Conservation (phyloP, 1,140 invertebrate genomes). For the Dendrolimus punctatus region DNA sequence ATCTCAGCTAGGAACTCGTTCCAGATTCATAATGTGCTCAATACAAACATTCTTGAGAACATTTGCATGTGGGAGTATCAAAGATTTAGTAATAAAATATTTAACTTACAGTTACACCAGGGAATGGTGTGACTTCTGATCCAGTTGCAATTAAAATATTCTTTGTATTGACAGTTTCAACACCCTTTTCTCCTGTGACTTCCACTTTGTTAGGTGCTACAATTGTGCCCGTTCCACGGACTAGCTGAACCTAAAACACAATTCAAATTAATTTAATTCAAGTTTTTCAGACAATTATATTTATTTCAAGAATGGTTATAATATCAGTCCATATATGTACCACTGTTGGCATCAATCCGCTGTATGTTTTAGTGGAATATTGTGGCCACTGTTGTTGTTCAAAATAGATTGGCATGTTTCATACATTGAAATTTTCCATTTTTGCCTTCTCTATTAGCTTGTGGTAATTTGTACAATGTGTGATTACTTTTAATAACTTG, state of each 20-base stretch:
- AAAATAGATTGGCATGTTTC: too few relatives aligned
- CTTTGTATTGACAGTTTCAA: slow-evolving; percentile 92
- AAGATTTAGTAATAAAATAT: background rate
- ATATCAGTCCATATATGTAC: background rate
- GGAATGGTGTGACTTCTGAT: slow-evolving; percentile 98
- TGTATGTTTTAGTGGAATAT: too few relatives aligned
- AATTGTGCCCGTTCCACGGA: slow-evolving; percentile 94
- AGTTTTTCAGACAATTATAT: background rate
- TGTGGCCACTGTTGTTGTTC: too few relatives aligned
- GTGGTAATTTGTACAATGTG: too few relatives aligned
- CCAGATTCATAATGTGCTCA: too few relatives aligned
- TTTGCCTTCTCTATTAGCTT: too few relatives aligned
- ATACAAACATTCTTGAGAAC: too few relatives aligned
- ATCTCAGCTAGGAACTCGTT: too few relatives aligned
- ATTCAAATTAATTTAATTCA: background rate
- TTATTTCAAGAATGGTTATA: background rate
- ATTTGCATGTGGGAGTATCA: too few relatives aligned
- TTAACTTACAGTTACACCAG: slow-evolving; percentile 87
- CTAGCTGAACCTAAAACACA: slow-evolving; percentile 75
- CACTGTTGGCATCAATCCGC: too few relatives aligned
- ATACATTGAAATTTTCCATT: too few relatives aligned
- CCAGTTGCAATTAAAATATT: slow-evolving; percentile 99
- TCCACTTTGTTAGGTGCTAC: slow-evolving; percentile 95
- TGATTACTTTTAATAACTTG: too few relatives aligned
- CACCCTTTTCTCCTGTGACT: slow-evolving; percentile 87